Percentiles rank a stretch among this genome's conserved stretches.
Conservation (phyloP, 1,140 invertebrate species). For the Nixonia krombeini region DNA sequence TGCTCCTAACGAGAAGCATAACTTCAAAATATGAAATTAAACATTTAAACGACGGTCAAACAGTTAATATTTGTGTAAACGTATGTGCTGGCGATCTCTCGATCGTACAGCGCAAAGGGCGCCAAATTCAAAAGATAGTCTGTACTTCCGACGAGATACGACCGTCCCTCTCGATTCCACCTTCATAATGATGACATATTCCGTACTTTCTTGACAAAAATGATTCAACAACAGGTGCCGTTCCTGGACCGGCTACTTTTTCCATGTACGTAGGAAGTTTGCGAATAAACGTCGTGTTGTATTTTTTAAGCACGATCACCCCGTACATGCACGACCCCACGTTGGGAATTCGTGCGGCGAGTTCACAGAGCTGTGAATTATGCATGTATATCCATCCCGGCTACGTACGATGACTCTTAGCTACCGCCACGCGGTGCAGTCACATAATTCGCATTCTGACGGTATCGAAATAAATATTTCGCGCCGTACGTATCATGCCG, state of each 20-base stretch:
- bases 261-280: background rate
- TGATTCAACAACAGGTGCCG: background rate
- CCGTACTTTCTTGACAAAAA: background rate
- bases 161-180: too few relatives aligned
- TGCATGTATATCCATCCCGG: slow-evolving; percentile 34
- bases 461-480: slow-evolving; percentile 49
- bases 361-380: slow-evolving; percentile 49
- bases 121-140: too few relatives aligned
- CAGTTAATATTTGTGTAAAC: too few relatives aligned
- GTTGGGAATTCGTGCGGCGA: slow-evolving; percentile 46
- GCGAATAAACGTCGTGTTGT: background rate
- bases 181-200: too few relatives aligned
- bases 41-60: too few relatives aligned
- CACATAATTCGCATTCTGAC: slow-evolving; percentile 46
- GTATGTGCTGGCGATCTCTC: too few relatives aligned
- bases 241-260: too few relatives aligned
- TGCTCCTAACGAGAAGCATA: too few relatives aligned
- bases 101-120: too few relatives aligned
- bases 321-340: slow-evolving; percentile 29
- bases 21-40: too few relatives aligned
- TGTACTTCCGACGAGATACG: too few relatives aligned
- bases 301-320: slow-evolving; percentile 10
- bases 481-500: slow-evolving; percentile 22
- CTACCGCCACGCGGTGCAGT: slow-evolving; percentile 36
- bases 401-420: slow-evolving; percentile 27